Percentiles rank a stretch among this genome's conserved stretches.
Evolutionary conservation across 2,797 vertebrate genomes (phyloP).

Genomic region (Catostomus latipinnis): DNA sequence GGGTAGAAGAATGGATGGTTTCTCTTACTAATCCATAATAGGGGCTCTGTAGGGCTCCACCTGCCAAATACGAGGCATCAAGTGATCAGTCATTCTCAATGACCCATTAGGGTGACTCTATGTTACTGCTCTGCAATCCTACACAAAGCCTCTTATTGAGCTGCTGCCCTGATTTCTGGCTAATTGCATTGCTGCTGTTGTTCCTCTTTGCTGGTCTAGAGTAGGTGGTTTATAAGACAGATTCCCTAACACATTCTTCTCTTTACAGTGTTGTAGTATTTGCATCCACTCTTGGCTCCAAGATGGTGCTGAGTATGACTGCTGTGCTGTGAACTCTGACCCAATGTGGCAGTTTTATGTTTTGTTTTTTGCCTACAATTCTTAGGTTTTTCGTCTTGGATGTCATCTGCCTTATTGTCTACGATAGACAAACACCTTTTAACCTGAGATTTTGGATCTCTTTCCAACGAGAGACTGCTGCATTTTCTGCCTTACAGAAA

Average conservation of each 20-base stretch:
- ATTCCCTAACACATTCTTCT: conserved; percentile 44
- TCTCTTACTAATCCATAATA: conserved; percentile 59
- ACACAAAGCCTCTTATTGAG: conserved; percentile 73
- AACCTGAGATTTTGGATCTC: too few species aligned
- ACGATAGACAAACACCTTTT: too few species aligned
- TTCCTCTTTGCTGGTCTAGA: conserved; percentile 67
- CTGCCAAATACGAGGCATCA: conserved; percentile 64
- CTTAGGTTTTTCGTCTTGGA: too few species aligned
- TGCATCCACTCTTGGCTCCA: conserved; percentile 36
- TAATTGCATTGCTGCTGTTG: conserved; percentile 74
- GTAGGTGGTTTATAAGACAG: conserved; percentile 70
- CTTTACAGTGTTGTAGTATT: conserved; percentile 62
- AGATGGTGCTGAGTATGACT: not conserved
- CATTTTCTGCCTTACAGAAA: too few species aligned
- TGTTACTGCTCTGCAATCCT: conserved; percentile 67
- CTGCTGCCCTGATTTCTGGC: conserved; percentile 68
- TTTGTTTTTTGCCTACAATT: too few species aligned
- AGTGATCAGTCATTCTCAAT: conserved; percentile 73
- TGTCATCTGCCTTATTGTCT: too few species aligned
- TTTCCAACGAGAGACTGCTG: too few species aligned
- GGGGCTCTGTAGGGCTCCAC: conserved; percentile 61
- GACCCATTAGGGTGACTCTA: conserved; percentile 72
- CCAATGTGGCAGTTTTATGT: too few species aligned
- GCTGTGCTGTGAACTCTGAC: too few species aligned
- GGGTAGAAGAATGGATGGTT: conserved; percentile 35